Conservation (phyloP, 35 echinoderm and acorn worm genomes). For the Heliocidaris erythrogramma region DNA sequence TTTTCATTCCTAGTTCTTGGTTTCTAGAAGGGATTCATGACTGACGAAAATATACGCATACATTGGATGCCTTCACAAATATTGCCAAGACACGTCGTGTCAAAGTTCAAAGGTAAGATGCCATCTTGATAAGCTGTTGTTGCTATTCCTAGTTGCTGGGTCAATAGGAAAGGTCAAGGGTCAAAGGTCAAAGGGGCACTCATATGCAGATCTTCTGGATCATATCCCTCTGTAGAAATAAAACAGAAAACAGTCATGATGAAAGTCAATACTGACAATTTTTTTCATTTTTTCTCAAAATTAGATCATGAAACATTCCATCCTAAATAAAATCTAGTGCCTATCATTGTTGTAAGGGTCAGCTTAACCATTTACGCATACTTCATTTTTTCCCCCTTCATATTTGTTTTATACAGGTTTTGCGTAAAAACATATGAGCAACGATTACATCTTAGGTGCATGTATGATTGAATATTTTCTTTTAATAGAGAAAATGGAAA, state of each 20-base stretch:
- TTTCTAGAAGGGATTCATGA: neutral
- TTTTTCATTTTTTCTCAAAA: too few relatives aligned
- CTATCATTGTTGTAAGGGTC: too few relatives aligned
- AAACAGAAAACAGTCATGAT: neutral
- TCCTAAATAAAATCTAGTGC: too few relatives aligned
- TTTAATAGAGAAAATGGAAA: too few relatives aligned
- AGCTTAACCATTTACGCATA: too few relatives aligned
- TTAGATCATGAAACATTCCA: too few relatives aligned
- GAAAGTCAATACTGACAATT: neutral
- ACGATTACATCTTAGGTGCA: too few relatives aligned
- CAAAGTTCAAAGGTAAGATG: neutral
- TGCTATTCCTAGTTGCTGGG: neutral
- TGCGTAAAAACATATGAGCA: too few relatives aligned
- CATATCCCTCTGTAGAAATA: neutral
- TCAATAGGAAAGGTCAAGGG: constrained; percentile 13
- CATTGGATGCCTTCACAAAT: neutral
- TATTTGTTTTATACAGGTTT: too few relatives aligned
- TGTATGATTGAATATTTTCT: too few relatives aligned
- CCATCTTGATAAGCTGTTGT: neutral
- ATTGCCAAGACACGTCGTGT: neutral
- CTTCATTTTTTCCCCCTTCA: too few relatives aligned
- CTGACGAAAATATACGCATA: neutral
- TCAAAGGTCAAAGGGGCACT: neutral
- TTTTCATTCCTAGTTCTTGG: neutral
- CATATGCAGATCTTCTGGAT: constrained; percentile 34